Conservation (phyloP, 2,888 invertebrate genomes). For the Plebejus argus region DNA sequence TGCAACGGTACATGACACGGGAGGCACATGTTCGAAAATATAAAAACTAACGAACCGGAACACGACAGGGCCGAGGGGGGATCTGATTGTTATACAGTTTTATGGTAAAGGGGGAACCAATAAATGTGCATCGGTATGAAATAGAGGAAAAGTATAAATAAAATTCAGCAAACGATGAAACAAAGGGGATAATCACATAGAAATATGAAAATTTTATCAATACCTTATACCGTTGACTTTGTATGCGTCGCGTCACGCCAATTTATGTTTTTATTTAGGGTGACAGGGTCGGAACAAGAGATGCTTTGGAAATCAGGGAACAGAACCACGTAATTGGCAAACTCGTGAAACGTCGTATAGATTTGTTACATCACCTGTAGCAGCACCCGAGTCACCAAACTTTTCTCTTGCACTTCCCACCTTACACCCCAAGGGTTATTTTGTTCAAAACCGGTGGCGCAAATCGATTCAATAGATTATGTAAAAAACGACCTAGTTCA, state of each 20-base stretch:
- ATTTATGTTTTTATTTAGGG: not conserved
- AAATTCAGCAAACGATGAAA: not conserved
- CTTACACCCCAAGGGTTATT: not conserved
- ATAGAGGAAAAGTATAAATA: not conserved
- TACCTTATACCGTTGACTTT: not conserved
- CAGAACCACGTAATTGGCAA: not conserved
- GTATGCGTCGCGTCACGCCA: not conserved
- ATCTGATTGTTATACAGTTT: conserved; percentile 65
- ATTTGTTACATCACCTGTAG: not conserved
- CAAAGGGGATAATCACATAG: not conserved
- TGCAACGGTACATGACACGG: conserved; percentile 39
- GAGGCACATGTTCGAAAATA: conserved; percentile 71
- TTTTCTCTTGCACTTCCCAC: too few species aligned
- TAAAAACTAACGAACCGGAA: conserved; percentile 71
- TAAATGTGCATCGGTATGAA: conserved; percentile 43
- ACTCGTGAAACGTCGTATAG: not conserved
- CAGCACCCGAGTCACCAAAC: too few species aligned
- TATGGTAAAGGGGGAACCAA: conserved; percentile 59
- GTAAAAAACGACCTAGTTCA: conserved; percentile 7
- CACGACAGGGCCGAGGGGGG: conserved; percentile 52
- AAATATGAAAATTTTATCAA: not conserved
- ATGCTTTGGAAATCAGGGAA: not conserved
- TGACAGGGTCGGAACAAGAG: not conserved
- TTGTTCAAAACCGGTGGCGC: conserved; percentile 3
- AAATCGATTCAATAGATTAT: conserved; percentile 16